Evolutionary conservation across 2,113 vertebrate species (phyloP), one percentile per base, ranked within the genome.

Genomic region (Myotis lucifugus): DNA sequence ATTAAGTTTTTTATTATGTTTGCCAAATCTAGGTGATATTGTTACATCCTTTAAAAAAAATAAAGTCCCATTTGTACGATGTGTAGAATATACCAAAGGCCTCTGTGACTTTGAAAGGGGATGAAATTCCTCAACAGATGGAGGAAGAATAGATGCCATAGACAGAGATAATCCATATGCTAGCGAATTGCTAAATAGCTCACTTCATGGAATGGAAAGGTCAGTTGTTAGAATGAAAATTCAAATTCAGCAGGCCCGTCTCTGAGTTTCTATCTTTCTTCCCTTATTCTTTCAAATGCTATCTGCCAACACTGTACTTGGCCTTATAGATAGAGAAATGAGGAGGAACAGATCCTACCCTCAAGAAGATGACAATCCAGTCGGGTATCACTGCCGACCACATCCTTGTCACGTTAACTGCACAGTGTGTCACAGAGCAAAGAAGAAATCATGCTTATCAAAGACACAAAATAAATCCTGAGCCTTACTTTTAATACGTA

Each of bases 41-140:
- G 94, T 88, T 87, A 40, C 67, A 86, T 89, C 19, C 42, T 86
- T 96, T 92, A 92, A 94, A 34, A 42, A 29, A 64, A 29, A 97
- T 64, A 93, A 97, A 97, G 88, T 95, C 76, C 27, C 85, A 70
- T 83, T 92, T 93, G 59, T 85, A 52, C 34, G 73, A 79, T 52
- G 90, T 76, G 85, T 79, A 92, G 73, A 69, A 76, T 73, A 90
- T 90, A 96, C 88, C n/a, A 59, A 59, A 94, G 93, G 64, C 92
- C 93, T 96, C 88, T 83, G 74, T 93, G 95, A 95, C 95, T 95
- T 79, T 92, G 97, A 95, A 91, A 95, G 82, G 73, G 92, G 95
- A 92, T 85, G 34, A 93, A 96, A 96, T 86, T 94, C 90, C 79
- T 95, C 64, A 92, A 91, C 95, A 97, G 97, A 97, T 97, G 95